These are phyloP conservation scores for Lipotes vexillifer DNA, from an alignment of 2,113 vertebrate genomes.

Conservation along the genomic window DNA sequence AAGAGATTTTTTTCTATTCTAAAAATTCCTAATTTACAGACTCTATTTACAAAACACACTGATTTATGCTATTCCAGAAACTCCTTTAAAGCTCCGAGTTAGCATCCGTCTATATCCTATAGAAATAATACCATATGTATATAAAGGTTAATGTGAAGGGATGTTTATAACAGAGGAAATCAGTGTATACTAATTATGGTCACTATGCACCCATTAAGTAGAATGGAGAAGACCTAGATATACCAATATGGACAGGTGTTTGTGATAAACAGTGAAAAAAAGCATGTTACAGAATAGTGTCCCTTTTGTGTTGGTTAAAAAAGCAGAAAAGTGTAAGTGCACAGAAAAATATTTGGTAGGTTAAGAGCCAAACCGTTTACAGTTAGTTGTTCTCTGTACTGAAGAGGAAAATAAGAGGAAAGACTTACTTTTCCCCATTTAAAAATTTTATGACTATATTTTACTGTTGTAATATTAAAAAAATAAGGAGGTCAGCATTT, in stretches of 20 bases:
- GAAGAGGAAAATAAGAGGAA: not conserved
- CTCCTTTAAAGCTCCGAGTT: not conserved
- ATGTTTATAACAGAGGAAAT: not conserved
- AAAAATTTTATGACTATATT: not conserved
- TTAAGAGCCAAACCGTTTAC: not conserved
- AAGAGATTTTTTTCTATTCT: not conserved
- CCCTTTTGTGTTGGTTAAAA: not conserved
- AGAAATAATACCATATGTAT: not conserved
- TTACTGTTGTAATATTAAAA: conserved; percentile 4
- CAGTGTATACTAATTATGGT: not conserved
- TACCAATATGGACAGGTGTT: not conserved
- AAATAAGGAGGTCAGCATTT: not conserved
- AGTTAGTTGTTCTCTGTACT: not conserved
- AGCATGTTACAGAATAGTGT: not conserved
- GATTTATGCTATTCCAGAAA: not conserved
- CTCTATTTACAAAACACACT: not conserved
- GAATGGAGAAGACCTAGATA: not conserved
- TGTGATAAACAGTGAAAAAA: not conserved
- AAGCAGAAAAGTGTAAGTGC: not conserved
- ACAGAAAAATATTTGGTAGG: not conserved
- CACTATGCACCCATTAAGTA: not conserved
- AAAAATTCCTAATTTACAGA: not conserved
- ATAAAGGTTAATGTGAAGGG: not conserved
- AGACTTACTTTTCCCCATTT: not conserved
- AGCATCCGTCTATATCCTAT: not conserved